A percentile compares a stretch with the other conserved stretches of the same genome.
These are phyloP conservation scores for Eupithecia centaureata DNA, from an alignment of 2,888 invertebrate species.

Conservation along the genomic window DNA sequence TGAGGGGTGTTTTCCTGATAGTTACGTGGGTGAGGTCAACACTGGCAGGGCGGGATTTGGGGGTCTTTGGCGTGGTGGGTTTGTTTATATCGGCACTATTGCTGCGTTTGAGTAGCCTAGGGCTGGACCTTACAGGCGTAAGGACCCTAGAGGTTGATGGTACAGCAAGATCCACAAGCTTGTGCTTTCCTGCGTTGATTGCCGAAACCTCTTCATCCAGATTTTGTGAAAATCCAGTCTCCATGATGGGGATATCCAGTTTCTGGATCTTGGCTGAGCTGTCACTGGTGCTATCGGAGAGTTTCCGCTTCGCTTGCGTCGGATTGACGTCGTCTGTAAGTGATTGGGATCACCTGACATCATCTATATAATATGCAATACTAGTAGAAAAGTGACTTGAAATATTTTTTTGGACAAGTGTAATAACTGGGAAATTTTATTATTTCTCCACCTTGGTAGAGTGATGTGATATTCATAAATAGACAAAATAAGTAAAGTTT, in stretches of 20 bases:
- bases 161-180: conserved; percentile 53
- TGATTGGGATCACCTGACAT: conserved; percentile 3
- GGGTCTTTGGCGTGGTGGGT: conserved; percentile 69
- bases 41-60: conserved; percentile 70
- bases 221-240: conserved; percentile 59
- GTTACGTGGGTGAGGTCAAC: conserved; percentile 68
- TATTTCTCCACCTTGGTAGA: background rate
- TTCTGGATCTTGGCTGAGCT: conserved; percentile 69
- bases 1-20: conserved; percentile 53
- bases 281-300: conserved; percentile 59
- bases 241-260: conserved; percentile 58
- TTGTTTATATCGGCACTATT: conserved; percentile 69
- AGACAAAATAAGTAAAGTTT: background rate
- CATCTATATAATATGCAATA: conserved; percentile 7
- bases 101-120: conserved; percentile 69
- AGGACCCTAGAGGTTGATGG: conserved; percentile 67
- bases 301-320: conserved; percentile 65
- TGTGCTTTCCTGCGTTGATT: conserved; percentile 61
- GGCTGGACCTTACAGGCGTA: conserved; percentile 67
- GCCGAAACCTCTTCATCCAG: conserved; percentile 73
- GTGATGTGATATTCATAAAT: background rate
- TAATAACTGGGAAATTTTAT: background rate
- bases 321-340: conserved; percentile 58
- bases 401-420: background rate
- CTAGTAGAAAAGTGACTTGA: background rate